Base-by-base conservation (phyloP, 2,797 vertebrate species). In the Miichthys miiuy region DNA sequence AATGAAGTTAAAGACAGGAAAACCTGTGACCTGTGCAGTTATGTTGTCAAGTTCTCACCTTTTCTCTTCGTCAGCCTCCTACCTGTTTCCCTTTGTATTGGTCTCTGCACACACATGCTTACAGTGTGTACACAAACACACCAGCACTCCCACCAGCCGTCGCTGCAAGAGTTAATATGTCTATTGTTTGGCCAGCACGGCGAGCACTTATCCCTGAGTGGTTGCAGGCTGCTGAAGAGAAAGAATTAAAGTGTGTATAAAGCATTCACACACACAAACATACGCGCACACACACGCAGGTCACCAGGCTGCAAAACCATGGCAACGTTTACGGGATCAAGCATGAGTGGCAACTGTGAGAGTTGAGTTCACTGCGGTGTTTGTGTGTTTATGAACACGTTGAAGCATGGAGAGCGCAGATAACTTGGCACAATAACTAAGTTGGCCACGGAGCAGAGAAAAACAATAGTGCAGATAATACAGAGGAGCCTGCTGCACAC, bases 141-240 rank as follows among this genome's bases (percentile, higher is more conserved):
- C 21, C 11, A 57, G 81, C 41, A 75, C 73, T 75, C 66, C 70
- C 75, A 75, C 72, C 68, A 85, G 65, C 70, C 61, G 72, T 58
- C 75, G 63, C 71, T 38, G 58, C 74, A 70, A 80, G 75, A 88
- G 79, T 86, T 87, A 83, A 87, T 85, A 68, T 69, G 56, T 85
- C 77, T 76, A 61, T 89, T 91, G 85, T 89, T 88, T 74, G 72
- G 72, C 72, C 79, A 71, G 80, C 72, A 86, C 38, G 57, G 66
- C 74, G 75, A 84, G 44, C 87, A 91, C 90, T 90, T 90, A 89
- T 91, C 82, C 75, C 79, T 82, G 85, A 89, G 85, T 92, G 87
- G 86, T 84, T 88, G 82, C 82, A 89, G 75, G 84, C 67, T 78
- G 75, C 80, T 82, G 87, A 87, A 79, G 84, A 76, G 75, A 83